These are phyloP conservation scores for Colletes gigas DNA, from an alignment of 1,140 invertebrate species.

Conservation along the genomic window DNA sequence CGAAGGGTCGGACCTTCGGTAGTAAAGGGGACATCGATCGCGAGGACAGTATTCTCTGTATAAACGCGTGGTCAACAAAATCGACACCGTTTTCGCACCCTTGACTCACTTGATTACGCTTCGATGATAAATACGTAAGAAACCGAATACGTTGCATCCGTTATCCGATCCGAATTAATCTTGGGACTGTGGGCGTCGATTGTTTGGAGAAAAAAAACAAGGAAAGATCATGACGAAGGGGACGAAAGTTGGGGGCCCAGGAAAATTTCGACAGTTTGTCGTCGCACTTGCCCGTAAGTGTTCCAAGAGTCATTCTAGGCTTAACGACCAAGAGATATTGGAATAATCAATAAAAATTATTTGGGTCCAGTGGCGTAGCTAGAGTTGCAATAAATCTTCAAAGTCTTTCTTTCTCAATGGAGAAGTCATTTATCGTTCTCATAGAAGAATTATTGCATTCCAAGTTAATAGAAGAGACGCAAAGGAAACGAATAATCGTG, in stretches of 20 bases:
- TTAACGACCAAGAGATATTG: too few species aligned
- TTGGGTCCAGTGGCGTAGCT: too few species aligned
- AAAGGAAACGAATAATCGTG: background rate
- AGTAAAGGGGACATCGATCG: background rate
- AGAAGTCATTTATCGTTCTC: too few species aligned
- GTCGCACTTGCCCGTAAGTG: conserved; percentile 66
- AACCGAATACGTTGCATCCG: too few species aligned
- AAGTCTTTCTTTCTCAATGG: too few species aligned
- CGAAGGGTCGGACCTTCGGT: background rate
- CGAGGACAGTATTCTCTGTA: background rate
- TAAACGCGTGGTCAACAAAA: background rate
- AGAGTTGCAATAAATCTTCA: too few species aligned
- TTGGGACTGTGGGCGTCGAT: too few species aligned
- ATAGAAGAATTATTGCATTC: too few species aligned
- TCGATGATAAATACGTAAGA: background rate
- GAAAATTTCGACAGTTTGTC: conserved; percentile 68
- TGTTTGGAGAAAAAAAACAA: background rate
- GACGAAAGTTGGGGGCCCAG: conserved; percentile 50
- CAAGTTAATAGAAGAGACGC: too few species aligned
- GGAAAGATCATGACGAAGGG: conserved; percentile 38
- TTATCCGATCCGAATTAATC: too few species aligned
- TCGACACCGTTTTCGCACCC: background rate
- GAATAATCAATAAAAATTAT: too few species aligned
- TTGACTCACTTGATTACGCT: background rate
- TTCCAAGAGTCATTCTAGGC: background rate